These are phyloP conservation scores for Agapetus fuscipes DNA, from an alignment of 2,888 invertebrate genomes.

Conservation along the genomic window DNA sequence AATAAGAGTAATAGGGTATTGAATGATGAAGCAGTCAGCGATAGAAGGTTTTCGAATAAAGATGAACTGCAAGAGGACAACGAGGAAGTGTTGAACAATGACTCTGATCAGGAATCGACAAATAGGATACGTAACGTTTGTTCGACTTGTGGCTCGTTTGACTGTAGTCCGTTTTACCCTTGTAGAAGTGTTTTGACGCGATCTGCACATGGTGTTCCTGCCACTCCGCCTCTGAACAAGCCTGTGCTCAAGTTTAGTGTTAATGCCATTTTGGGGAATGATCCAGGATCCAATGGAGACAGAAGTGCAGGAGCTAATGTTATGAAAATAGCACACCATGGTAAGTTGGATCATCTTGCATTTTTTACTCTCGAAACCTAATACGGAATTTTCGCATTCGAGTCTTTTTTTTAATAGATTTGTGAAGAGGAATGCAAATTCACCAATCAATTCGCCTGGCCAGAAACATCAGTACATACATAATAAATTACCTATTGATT, in stretches of 20 bases:
- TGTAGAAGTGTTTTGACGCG: constrained; percentile 42
- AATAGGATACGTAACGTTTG: constrained; percentile 30
- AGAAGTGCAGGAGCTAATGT: constrained; percentile 24
- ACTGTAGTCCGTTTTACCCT: constrained; percentile 41
- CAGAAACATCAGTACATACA: no score
- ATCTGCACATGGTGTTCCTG: constrained; percentile 28
- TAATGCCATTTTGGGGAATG: constrained; percentile 75
- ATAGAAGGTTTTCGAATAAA: constrained; percentile 27
- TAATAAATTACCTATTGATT: no score
- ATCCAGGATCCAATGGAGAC: constrained; percentile 30
- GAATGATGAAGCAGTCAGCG: constrained; percentile 26
- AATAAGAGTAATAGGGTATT: neutral
- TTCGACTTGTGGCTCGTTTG: constrained; percentile 45
- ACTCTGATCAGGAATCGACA: constrained; percentile 15
- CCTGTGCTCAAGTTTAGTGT: constrained; percentile 88
- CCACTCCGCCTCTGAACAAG: constrained; percentile 37
- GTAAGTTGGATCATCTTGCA: constrained; percentile 27
- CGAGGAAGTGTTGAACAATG: constrained; percentile 13
- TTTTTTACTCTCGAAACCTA: no score
- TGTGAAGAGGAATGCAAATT: no score
- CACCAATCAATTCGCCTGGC: no score
- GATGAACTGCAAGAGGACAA: constrained; percentile 31
- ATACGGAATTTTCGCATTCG: no score
- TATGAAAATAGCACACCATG: constrained; percentile 31
- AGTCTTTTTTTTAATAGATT: no score